Evolutionary conservation across 1,140 invertebrate genomes (phyloP).

Genomic region (Gryon sp.): DNA sequence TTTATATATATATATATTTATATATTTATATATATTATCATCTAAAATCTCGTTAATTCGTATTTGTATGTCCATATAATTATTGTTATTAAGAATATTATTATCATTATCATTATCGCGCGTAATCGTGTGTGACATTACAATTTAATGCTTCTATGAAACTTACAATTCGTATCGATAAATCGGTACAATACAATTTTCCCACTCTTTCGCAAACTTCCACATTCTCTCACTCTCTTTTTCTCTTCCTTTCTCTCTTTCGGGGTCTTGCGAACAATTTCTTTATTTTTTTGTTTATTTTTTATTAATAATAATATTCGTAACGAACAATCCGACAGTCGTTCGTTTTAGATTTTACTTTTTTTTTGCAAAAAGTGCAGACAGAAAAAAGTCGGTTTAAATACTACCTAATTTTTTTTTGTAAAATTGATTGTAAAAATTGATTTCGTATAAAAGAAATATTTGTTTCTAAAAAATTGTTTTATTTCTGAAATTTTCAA

Average conservation of each 20-base stretch:
- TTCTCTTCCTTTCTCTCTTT: too few relatives aligned
- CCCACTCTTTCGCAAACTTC: constrained; percentile 9
- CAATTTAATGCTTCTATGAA: constrained; percentile 72
- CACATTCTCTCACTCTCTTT: not conserved
- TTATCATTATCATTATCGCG: constrained; percentile 68
- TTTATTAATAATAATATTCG: constrained; percentile 59
- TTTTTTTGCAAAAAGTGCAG: too few relatives aligned
- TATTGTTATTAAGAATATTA: constrained; percentile 73
- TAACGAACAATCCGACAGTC: constrained; percentile 61
- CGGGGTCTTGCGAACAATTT: constrained; percentile 13
- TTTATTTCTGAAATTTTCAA: too few relatives aligned
- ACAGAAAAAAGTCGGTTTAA: too few relatives aligned
- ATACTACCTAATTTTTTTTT: not conserved
- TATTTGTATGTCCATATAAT: constrained; percentile 69
- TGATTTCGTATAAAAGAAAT: too few relatives aligned
- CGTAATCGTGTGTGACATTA: constrained; percentile 69
- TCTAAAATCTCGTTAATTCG: constrained; percentile 71
- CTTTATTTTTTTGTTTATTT: constrained; percentile 5
- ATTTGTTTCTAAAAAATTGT: too few relatives aligned
- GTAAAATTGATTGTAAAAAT: too few relatives aligned
- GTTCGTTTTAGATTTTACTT: constrained; percentile 18
- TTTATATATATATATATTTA: constrained; percentile 54
- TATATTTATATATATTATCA: constrained; percentile 66
- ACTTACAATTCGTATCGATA: constrained; percentile 70
- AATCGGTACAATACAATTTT: constrained; percentile 57